Percentiles rank a stretch among this genome's conserved stretches.
phyloP scores from a whole-genome alignment of 2,888 invertebrate genomes.

The Priapulus caudatus region DNA sequence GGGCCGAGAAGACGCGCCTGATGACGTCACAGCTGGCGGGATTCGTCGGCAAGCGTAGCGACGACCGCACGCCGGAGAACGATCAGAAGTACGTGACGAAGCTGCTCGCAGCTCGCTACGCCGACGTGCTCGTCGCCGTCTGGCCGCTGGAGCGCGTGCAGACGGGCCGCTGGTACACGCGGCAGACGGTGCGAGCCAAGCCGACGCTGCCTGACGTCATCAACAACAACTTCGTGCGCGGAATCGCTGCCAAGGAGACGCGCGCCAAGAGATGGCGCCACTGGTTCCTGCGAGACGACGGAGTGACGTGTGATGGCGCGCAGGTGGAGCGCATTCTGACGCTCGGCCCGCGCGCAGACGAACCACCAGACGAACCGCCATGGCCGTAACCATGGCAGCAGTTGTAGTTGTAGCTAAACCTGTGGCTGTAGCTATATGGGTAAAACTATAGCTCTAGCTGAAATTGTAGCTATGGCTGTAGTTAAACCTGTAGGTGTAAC shows the following conservation, averaged over 20 bases:
- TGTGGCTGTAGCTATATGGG: too few relatives aligned
- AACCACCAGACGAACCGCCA: too few relatives aligned
- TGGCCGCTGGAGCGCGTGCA: background rate
- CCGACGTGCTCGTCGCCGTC: background rate
- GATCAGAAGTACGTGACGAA: background rate
- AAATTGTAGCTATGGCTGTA: too few relatives aligned
- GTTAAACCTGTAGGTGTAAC: too few relatives aligned
- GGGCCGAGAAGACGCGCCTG: background rate
- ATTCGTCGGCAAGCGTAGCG: background rate
- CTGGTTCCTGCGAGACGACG: background rate
- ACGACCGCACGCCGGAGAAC: background rate
- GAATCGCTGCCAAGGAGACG: background rate
- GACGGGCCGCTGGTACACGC: background rate
- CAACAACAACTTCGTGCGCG: background rate
- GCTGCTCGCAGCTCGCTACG: background rate
- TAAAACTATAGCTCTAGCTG: too few relatives aligned
- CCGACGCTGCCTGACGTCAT: background rate
- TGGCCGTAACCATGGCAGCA: too few relatives aligned
- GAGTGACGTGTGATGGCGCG: background rate
- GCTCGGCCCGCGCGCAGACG: too few relatives aligned
- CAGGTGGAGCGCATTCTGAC: too few relatives aligned
- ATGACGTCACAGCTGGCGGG: background rate
- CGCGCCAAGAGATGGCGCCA: background rate
- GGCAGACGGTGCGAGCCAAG: background rate
- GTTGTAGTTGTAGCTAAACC: too few relatives aligned